A percentile compares a stretch with the other conserved stretches of the same genome.
phyloP scores from a whole-genome alignment of 2,113 vertebrate species.

The Myotis davidii region DNA sequence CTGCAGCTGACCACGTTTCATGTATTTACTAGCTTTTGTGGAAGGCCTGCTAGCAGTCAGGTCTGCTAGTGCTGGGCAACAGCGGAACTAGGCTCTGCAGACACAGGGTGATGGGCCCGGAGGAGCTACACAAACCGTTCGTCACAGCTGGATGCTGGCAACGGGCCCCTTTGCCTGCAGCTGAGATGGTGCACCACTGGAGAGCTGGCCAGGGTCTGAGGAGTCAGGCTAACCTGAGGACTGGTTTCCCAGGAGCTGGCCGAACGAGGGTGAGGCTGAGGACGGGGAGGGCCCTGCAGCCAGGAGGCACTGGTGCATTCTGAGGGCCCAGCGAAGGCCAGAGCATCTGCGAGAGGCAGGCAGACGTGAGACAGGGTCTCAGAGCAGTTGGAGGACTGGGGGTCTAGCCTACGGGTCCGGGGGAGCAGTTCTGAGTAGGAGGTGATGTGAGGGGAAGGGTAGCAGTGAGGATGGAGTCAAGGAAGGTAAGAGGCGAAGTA shows the following conservation, averaged over 20 bases:
- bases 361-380: neutral
- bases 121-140: neutral
- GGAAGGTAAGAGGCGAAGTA: neutral
- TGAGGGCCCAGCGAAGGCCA: neutral
- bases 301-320: neutral
- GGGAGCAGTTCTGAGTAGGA: neutral
- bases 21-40: neutral
- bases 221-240: neutral
- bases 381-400: neutral
- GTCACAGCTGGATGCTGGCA: neutral
- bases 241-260: neutral
- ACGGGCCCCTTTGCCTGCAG: neutral
- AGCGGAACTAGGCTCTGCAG: neutral
- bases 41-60: neutral
- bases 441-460: neutral
- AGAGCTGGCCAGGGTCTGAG: neutral
- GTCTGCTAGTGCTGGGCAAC: neutral
- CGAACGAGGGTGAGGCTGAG: neutral
- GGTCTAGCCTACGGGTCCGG: neutral
- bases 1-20: neutral
- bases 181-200: fast-evolving
- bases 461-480: neutral
- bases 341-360: too few relatives aligned
- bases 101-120: neutral
- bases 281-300: too few relatives aligned